phyloP scores from a whole-genome alignment of 2,113 vertebrate genomes.

The Nothobranchius furzeri region DNA sequence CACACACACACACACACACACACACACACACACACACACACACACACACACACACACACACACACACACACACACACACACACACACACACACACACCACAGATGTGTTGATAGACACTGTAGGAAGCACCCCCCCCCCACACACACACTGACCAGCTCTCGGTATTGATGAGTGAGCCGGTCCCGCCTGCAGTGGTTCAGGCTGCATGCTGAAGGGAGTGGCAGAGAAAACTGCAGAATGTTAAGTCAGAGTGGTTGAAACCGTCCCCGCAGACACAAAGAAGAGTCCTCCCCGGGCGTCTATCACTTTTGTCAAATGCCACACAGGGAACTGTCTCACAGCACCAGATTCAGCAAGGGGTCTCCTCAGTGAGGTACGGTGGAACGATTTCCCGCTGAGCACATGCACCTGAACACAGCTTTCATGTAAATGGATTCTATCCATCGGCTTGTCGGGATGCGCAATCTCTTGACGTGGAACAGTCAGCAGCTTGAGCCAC shows the following conservation, averaged over 20 bases:
- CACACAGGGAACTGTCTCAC: too few species aligned
- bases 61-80: too few species aligned
- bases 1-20: conserved; percentile 13
- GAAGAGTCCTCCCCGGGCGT: not conserved
- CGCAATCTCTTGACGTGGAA: not conserved
- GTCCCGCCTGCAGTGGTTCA: conserved; percentile 46
- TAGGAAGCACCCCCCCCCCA: conserved; percentile 14
- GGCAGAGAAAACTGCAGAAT: conserved; percentile 60
- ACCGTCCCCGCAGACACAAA: conserved; percentile 24
- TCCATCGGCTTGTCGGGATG: conserved; percentile 3
- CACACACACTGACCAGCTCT: conserved; percentile 23
- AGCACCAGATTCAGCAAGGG: not conserved
- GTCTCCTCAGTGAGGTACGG: not conserved
- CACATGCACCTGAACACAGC: not conserved
- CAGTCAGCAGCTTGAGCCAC: not conserved
- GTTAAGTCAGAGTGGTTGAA: conserved; percentile 22
- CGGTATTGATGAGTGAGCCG: conserved; percentile 54
- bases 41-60: conserved; percentile 12
- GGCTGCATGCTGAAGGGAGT: conserved; percentile 58
- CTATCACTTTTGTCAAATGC: not conserved
- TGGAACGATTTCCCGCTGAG: conserved; percentile 8
- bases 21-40: not conserved
- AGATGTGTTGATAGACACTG: conserved; percentile 41
- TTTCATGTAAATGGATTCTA: conserved; percentile 10
- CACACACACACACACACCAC: conserved; percentile 23